A percentile compares a stretch with the other conserved stretches of the same genome.
These are phyloP conservation scores for Lepetodrilus schrolli DNA, from an alignment of 2,888 invertebrate species.

Conservation along the genomic window DNA sequence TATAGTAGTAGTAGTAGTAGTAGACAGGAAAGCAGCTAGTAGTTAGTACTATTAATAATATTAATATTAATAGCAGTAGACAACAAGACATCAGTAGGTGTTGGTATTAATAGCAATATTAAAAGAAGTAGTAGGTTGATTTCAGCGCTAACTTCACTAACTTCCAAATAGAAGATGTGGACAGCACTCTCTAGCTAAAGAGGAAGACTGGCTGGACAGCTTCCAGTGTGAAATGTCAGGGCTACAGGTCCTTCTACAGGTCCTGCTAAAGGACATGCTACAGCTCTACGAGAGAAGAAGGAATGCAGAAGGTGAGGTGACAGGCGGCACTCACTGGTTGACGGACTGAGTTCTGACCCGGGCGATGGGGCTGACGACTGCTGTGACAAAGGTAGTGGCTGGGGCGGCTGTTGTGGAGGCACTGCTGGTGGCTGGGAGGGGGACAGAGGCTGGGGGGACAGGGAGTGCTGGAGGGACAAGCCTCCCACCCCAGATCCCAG, in stretches of 20 bases:
- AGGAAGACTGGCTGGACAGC: too few species aligned
- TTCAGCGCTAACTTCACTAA: too few species aligned
- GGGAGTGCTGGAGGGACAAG: slow-evolving; percentile 37
- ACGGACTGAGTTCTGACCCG: slow-evolving; percentile 24
- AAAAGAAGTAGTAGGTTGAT: neutral
- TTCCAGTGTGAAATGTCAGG: too few species aligned
- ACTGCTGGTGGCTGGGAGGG: slow-evolving; percentile 38
- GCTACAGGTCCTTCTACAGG: too few species aligned
- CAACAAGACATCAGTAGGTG: too few species aligned
- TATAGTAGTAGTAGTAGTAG: neutral
- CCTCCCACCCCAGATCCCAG: slow-evolving; percentile 36
- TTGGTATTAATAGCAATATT: neutral
- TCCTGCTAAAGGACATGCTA: too few species aligned
- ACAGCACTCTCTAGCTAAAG: too few species aligned
- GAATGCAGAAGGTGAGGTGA: too few species aligned
- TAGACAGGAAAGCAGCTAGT: neutral
- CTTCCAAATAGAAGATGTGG: too few species aligned
- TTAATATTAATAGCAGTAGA: neutral
- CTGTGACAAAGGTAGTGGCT: slow-evolving; percentile 42
- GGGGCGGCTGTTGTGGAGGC: slow-evolving; percentile 43
- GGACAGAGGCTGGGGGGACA: slow-evolving; percentile 46
- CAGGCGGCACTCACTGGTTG: slow-evolving; percentile 34
- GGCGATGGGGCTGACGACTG: neutral
- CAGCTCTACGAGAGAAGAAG: too few species aligned
- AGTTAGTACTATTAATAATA: neutral